These are phyloP conservation scores for Ceratoteleas bidentatus DNA, from an alignment of 1,140 invertebrate genomes.

Conservation along the genomic window DNA sequence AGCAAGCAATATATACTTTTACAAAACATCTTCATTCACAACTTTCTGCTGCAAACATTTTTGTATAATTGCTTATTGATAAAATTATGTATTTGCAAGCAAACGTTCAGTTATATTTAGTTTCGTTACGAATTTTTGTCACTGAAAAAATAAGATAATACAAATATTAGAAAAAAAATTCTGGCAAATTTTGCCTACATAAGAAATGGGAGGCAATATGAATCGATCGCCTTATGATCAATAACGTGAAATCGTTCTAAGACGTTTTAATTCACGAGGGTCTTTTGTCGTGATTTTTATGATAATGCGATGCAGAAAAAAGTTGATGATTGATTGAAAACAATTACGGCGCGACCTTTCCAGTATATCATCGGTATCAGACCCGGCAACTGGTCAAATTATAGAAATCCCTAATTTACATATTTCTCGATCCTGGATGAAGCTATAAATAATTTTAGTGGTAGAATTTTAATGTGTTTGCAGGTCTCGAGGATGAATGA, in stretches of 20 bases:
- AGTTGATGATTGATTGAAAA: constrained; percentile 61
- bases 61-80: too few relatives aligned
- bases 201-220: background rate
- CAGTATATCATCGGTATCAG: constrained; percentile 54
- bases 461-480: constrained; percentile 76
- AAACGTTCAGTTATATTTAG: too few relatives aligned
- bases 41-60: too few relatives aligned
- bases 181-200: background rate
- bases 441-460: constrained; percentile 78
- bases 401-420: constrained; percentile 77
- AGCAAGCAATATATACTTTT: too few relatives aligned
- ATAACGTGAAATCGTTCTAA: constrained; percentile 31
- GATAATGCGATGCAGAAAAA: constrained; percentile 52
- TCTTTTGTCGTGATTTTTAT: constrained; percentile 55
- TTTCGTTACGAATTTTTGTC: too few relatives aligned
- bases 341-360: constrained; percentile 46
- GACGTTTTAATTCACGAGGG: constrained; percentile 48
- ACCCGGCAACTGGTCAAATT: constrained; percentile 69
- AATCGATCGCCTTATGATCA: constrained; percentile 27
- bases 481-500: constrained; percentile 67
- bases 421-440: constrained; percentile 76
- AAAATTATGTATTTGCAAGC: too few relatives aligned
- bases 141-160: background rate
- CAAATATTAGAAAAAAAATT: background rate
- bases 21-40: too few relatives aligned